Evolutionary conservation across 2,888 invertebrate species (phyloP).

Genomic region (Ennomos quercinarius): DNA sequence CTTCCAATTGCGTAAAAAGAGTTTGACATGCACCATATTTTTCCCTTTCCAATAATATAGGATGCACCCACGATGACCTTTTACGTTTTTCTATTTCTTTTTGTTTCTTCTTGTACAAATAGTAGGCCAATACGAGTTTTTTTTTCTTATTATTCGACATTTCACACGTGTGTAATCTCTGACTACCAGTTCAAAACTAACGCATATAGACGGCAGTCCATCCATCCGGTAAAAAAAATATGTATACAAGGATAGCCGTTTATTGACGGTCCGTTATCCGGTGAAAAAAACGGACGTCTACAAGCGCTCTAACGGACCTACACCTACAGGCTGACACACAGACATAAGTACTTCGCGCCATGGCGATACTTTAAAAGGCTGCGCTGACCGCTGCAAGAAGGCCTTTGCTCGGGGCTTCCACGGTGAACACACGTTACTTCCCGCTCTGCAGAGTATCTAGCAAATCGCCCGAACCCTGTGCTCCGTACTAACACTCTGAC

Average conservation of each 20-base stretch:
- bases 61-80: constrained; percentile 46
- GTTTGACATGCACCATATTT: constrained; percentile 41
- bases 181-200: constrained; percentile 27
- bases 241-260: constrained; percentile 1
- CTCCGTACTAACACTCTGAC: no score
- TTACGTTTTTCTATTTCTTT: constrained; percentile 44
- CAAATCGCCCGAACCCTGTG: no score
- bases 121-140: constrained; percentile 40
- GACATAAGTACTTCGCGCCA: no score
- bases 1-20: constrained; percentile 42
- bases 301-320: no score
- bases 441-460: no score
- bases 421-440: no score
- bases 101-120: constrained; percentile 45
- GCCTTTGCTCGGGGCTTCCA: no score
- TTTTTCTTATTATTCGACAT: constrained; percentile 25
- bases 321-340: no score
- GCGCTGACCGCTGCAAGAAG: no score
- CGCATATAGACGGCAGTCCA: background rate
- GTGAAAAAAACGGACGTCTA: constrained; percentile 5
- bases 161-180: constrained; percentile 11
- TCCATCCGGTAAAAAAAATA: constrained; percentile 6
- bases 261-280: constrained; percentile 6
- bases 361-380: no score
- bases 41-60: constrained; percentile 47